Conservation (phyloP, 2,113 vertebrate genomes). For the Coptodon rendalli region DNA sequence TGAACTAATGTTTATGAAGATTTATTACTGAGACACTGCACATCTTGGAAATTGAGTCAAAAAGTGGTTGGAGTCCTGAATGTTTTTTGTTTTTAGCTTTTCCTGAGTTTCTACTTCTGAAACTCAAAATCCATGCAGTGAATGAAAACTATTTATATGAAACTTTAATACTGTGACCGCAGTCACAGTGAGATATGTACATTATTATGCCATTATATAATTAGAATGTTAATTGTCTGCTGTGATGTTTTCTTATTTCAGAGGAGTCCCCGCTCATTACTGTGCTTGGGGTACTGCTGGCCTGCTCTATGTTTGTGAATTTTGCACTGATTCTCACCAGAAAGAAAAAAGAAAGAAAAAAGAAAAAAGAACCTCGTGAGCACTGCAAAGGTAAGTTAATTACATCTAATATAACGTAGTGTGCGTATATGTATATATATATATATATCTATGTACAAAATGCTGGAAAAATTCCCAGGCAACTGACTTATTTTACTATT, state of each 20-base stretch:
- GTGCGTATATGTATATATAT: fast-evolving
- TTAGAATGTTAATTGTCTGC: neutral
- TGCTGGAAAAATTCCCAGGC: neutral
- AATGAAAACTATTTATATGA: neutral
- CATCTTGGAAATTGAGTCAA: neutral
- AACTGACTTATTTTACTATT: neutral
- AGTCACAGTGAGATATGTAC: neutral
- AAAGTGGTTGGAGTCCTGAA: neutral
- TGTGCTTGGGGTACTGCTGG: neutral
- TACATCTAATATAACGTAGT: neutral
- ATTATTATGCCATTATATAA: neutral
- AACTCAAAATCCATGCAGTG: neutral
- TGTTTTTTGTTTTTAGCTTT: neutral
- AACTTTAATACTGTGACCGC: neutral
- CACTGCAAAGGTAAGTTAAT: neutral
- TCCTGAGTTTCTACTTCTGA: neutral
- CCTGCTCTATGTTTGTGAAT: neutral
- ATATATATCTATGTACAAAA: no score
- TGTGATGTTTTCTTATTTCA: neutral
- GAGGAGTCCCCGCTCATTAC: neutral
- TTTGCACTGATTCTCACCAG: neutral
- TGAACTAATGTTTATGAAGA: neutral
- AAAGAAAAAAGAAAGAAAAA: neutral
- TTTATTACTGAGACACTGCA: neutral
- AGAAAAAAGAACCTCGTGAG: neutral